Base-by-base conservation (phyloP, 2,888 invertebrate species). In the Eudasyphora cyanicolor region DNA sequence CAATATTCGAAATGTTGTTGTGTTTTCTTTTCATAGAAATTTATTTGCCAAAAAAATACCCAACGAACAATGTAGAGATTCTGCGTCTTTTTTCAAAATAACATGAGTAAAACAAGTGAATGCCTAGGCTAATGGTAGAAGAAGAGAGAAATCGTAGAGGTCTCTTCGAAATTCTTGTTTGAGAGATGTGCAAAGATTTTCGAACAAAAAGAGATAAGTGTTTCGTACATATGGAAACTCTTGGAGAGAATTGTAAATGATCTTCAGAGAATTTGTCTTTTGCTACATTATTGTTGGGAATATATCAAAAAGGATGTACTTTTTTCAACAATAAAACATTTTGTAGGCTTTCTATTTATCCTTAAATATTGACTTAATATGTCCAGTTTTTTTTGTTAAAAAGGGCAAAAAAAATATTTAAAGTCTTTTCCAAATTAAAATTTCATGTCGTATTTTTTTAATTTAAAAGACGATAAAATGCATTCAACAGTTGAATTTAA, bases 11-110 rank as follows among this genome's bases (percentile, higher is more conserved):
- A 45, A 70, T 12, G 42, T 51, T 54, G 51, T 64, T n/a, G 29
- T 64, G 19, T 57, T 60, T 57, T 82, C 49, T 82, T 76, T 80
- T 79, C 24, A 57, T 2, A 64, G 67, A 82, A 83, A 80, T 80
- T 74, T 74, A 83, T 80, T 80, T 80, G 75, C 75, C 83, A 78
- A 80, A 83, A 76, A 74, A 79, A 45, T 62, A 60, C 12, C 17
- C 32, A 73, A 79, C 19, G 54, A 79, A n/a, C 57, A 57, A 57
- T 24, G 57, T 14, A 38, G 71, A 54, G 35, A 10, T 38, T 67
- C 67, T 67, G 67, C 67, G 67, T 67, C 67, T 21, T 67, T 67
- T 64, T n/a, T 6, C 12, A 60, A 27, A n/a, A 27, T 19, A 71
- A 71, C 12, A 19, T 71, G 14, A 71, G 19, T n/a, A 54, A 64